phyloP scores from a whole-genome alignment of 2,888 invertebrate species.

The Polyommatus icarus region DNA sequence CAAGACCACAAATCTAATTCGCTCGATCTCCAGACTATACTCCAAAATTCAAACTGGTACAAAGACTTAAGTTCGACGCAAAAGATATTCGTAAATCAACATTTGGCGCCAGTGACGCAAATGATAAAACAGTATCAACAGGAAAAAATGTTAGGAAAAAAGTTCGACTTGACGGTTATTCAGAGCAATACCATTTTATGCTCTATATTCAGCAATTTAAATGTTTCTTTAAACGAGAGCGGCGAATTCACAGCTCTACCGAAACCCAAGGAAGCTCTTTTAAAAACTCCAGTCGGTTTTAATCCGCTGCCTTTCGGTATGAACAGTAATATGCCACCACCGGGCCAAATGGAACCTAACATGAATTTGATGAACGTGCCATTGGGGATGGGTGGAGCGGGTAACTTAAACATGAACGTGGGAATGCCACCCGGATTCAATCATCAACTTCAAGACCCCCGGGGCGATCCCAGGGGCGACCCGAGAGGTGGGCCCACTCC shows the following conservation, averaged over 20 bases:
- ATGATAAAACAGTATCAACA: conserved; percentile 82
- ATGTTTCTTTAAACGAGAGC: conserved; percentile 79
- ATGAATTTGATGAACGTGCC: conserved; percentile 71
- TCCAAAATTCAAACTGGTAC: conserved; percentile 86
- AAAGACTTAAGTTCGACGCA: conserved; percentile 86
- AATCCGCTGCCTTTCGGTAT: conserved; percentile 62
- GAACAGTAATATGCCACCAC: conserved; percentile 56
- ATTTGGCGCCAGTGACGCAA: conserved; percentile 82
- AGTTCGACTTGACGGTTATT: conserved; percentile 76
- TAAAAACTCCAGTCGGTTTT: conserved; percentile 69
- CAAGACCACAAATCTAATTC: conserved; percentile 62
- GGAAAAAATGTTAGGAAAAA: conserved; percentile 76
- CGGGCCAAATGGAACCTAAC: conserved; percentile 60
- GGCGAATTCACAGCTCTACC: conserved; percentile 77
- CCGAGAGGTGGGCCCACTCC: conserved; percentile 75
- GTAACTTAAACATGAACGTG: conserved; percentile 59
- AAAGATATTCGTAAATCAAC: conserved; percentile 86
- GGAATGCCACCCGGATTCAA: conserved; percentile 61
- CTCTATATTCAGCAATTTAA: conserved; percentile 82
- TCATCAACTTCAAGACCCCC: conserved; percentile 68
- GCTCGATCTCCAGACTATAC: conserved; percentile 81
- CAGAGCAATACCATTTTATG: conserved; percentile 76
- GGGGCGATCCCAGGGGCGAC: conserved; percentile 50
- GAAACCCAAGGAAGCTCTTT: conserved; percentile 71
- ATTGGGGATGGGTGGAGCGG: conserved; percentile 64